phyloP scores from a whole-genome alignment of 2,888 invertebrate species.

The Tridacna gigas region DNA sequence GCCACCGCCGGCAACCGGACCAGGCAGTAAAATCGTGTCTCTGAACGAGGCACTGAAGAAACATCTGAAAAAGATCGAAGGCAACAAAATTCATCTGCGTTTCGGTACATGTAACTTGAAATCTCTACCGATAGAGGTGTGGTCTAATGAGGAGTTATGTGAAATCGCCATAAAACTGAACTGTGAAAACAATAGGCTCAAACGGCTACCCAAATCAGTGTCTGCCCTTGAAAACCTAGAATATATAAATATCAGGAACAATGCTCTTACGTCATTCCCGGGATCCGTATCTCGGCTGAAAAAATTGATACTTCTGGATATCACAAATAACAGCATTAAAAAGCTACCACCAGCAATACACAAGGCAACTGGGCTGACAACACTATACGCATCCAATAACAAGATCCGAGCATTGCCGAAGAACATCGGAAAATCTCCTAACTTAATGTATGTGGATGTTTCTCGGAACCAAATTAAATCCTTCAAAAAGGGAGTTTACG shows the following conservation, averaged over 20 bases:
- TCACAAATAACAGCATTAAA: constrained; percentile 81
- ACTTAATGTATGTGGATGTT: constrained; percentile 78
- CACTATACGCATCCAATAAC: constrained; percentile 78
- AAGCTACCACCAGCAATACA: constrained; percentile 82
- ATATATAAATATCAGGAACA: constrained; percentile 79
- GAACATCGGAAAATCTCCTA: constrained; percentile 79
- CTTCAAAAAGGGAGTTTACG: constrained; percentile 82
- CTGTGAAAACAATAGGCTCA: constrained; percentile 82
- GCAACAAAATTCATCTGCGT: constrained; percentile 74
- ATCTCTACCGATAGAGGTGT: constrained; percentile 82
- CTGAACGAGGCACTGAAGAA: constrained; percentile 81
- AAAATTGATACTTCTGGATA: constrained; percentile 75
- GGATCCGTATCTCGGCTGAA: constrained; percentile 78
- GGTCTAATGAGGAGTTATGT: constrained; percentile 82
- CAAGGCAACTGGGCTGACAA: constrained; percentile 76
- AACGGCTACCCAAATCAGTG: constrained; percentile 80
- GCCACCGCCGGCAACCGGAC: constrained; percentile 84
- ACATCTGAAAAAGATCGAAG: constrained; percentile 74
- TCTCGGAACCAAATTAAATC: constrained; percentile 82
- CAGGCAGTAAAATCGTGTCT: constrained; percentile 83
- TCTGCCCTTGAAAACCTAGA: constrained; percentile 77
- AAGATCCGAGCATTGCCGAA: constrained; percentile 81
- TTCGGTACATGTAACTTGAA: constrained; percentile 79
- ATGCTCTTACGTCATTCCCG: constrained; percentile 76
- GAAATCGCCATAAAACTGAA: constrained; percentile 78